Evolutionary conservation across 2,797 vertebrate species (phyloP).

Genomic region (Lithobates sylvaticus): DNA sequence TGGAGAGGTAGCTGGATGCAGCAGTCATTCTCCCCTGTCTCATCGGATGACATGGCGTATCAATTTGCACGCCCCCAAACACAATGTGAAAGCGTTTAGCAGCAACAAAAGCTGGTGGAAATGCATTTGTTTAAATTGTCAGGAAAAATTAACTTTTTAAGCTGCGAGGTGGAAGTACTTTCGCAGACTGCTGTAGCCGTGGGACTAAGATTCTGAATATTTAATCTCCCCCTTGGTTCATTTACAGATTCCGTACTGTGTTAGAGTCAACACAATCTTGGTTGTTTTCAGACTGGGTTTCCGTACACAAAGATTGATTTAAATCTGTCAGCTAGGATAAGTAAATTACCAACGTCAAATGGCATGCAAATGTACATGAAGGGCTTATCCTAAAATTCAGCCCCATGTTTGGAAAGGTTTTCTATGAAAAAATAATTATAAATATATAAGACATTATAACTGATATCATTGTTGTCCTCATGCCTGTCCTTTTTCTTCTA

Average conservation of each 20-base stretch:
- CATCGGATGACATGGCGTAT: not conserved
- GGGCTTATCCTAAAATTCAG: not conserved
- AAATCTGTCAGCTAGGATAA: not conserved
- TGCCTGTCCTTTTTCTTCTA: too few relatives aligned
- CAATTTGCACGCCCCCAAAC: slow-evolving; percentile 57
- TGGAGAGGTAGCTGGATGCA: not conserved
- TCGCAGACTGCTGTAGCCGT: slow-evolving; percentile 1
- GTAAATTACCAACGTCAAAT: not conserved
- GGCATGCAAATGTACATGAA: not conserved
- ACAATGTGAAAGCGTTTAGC: slow-evolving; percentile 50
- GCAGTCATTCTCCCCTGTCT: not conserved
- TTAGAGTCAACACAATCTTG: not conserved
- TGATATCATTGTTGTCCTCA: not conserved
- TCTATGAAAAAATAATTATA: not conserved
- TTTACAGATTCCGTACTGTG: not conserved
- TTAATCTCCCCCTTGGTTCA: not conserved
- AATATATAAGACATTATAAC: not conserved
- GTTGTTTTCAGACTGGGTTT: slow-evolving; percentile 12
- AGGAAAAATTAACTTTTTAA: slow-evolving; percentile 73
- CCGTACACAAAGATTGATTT: not conserved
- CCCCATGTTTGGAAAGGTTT: not conserved
- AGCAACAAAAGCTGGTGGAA: slow-evolving; percentile 61
- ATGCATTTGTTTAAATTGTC: slow-evolving; percentile 71
- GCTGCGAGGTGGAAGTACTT: slow-evolving; percentile 59
- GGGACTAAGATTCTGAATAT: not conserved